Percentiles rank a stretch among this genome's conserved stretches.
Evolutionary conservation across 2,113 vertebrate genomes (phyloP).

Genomic region (Apteryx mantelli): DNA sequence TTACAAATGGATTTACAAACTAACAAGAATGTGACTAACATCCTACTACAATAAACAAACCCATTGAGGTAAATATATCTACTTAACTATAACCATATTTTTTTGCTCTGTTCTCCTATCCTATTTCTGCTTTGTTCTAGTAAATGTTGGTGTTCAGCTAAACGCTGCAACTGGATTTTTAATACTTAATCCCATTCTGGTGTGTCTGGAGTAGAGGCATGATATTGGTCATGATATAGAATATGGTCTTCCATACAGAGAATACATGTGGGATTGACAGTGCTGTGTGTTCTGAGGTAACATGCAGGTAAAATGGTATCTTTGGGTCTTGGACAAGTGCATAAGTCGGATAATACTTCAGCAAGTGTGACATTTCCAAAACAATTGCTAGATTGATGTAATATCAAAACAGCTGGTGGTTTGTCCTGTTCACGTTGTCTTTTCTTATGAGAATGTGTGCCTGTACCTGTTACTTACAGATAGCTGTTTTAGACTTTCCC

Average conservation of each 20-base stretch:
- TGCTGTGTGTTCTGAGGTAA: neutral
- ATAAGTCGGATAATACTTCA: neutral
- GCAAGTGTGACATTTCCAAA: neutral
- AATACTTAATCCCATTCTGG: neutral
- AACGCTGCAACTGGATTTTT: neutral
- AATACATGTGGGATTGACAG: neutral
- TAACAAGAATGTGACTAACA: neutral
- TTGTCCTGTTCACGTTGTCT: neutral
- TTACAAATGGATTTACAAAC: constrained; percentile 15
- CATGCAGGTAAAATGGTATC: neutral
- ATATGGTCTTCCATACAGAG: neutral
- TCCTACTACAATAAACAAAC: constrained; percentile 4
- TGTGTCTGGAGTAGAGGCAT: fast-evolving
- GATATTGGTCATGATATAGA: neutral
- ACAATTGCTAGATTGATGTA: neutral
- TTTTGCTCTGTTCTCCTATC: neutral
- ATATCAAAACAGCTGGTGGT: neutral
- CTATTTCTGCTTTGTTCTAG: neutral
- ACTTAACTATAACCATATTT: constrained; percentile 5
- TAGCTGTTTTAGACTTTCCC: neutral
- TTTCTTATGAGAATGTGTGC: neutral
- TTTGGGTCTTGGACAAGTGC: neutral
- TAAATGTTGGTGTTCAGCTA: neutral
- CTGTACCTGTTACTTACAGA: neutral
- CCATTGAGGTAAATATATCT: constrained; percentile 5